Conservation (phyloP, 2,113 vertebrate species). For the Zosterops lateralis region DNA sequence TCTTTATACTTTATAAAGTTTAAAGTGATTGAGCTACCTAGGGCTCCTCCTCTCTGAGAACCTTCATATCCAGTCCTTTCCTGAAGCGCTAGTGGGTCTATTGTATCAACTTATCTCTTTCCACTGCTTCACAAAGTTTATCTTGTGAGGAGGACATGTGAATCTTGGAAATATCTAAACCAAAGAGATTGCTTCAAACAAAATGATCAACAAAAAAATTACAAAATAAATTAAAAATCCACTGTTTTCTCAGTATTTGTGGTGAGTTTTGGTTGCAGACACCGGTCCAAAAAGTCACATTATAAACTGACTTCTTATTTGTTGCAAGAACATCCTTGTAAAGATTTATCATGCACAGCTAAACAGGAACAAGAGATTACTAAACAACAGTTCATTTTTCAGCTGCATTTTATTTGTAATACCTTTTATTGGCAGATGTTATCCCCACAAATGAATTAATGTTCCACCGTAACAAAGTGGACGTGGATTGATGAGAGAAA, state of each 20-base stretch:
- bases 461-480: slow-evolving; percentile 7
- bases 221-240: background rate
- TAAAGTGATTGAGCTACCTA: background rate
- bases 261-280: background rate
- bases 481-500: slow-evolving; percentile 25
- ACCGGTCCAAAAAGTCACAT: background rate
- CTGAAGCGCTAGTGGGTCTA: background rate
- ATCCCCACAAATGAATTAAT: slow-evolving; percentile 44
- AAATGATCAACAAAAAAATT: background rate
- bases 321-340: background rate
- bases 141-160: background rate
- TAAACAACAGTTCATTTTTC: slow-evolving; percentile 40
- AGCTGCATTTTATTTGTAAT: slow-evolving; percentile 41
- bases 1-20: background rate
- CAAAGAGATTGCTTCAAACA: background rate
- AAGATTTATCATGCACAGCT: background rate
- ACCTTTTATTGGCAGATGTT: slow-evolving; percentile 47
- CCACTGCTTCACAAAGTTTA: background rate
- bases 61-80: background rate
- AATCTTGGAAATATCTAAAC: background rate
- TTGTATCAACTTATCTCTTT: background rate
- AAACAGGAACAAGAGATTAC: slow-evolving; percentile 16
- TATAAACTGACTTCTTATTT: background rate
- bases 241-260: background rate
- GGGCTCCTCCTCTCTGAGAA: background rate